Base-by-base conservation (phyloP, 1,140 invertebrate species). In the Dendrolimus punctatus region DNA sequence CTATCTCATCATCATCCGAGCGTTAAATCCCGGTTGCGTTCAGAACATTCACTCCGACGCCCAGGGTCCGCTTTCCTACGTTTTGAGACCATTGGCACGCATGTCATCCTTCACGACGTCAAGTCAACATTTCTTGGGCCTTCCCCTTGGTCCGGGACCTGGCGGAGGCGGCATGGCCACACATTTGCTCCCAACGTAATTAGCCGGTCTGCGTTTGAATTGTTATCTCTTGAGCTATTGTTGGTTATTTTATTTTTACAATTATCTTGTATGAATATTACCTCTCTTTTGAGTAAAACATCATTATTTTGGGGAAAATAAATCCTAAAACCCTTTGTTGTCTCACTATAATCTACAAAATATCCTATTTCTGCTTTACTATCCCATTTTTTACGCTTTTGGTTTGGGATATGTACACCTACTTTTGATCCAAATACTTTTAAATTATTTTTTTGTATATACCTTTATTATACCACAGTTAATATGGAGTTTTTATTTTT, bases 331-430 rank as follows among this genome's bases (percentile, higher is more conserved):
- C 8, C 43, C 43, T 44, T 44, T 44, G 43, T 5, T 44, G 43
- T 44, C 23, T 44, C 43, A 44, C 43, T 44, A 44, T 44, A 44
- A 44, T 10, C 43, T 44, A 44, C 43, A 44, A 44, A 44, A 8
- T 44, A 44, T 5, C 43, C 43, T 44, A 44, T 44, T 44, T 44
- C 8, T 5, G 43, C 43, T 44, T 44, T 44, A 44, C 43, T 44
- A 44, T 44, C 43, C 43, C 43, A 44, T 8, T 44, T 44, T 8
- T 44, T 44, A 4, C 43, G 4, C 8, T 10, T 4, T 44, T 44
- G 43, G 23, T 44, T 10, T 44, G 43, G 43, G 23, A 44, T 44
- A 44, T 44, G 43, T n/a, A n/a, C n/a, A n/a, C n/a, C n/a, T 5
- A 44, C 43, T 8, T 44, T 44, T 44, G 43, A 4, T 4, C 43